A percentile compares a stretch with the other conserved stretches of the same genome.
Evolutionary conservation across 2,888 invertebrate species (phyloP).

Genomic region (Mystacides longicornis): DNA sequence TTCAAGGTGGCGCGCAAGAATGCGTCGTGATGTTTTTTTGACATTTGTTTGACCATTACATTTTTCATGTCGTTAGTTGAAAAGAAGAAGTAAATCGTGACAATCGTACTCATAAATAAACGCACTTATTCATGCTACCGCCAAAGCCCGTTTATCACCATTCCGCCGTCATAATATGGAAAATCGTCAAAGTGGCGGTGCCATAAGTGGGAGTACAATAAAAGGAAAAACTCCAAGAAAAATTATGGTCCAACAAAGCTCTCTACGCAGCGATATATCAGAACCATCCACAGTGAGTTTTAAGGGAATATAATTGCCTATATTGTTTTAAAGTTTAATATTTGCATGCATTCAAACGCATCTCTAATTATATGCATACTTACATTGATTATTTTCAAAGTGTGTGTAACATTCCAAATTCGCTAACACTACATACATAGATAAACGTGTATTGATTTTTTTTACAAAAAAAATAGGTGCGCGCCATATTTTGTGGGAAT

Average conservation of each 20-base stretch:
- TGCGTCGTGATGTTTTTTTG: not conserved
- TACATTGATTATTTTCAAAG: too few species aligned
- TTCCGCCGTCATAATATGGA: not conserved
- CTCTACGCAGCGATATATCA: slow-evolving; percentile 1
- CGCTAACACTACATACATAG: too few species aligned
- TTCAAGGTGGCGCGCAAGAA: not conserved
- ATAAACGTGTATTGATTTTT: not conserved
- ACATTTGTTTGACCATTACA: not conserved
- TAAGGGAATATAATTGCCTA: not conserved
- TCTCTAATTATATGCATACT: too few species aligned
- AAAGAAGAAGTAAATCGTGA: too few species aligned
- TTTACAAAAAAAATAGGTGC: not conserved
- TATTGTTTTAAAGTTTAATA: too few species aligned
- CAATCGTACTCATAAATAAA: too few species aligned
- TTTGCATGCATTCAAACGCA: too few species aligned
- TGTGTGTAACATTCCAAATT: too few species aligned
- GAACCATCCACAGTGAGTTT: not conserved
- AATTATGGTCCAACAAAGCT: not conserved
- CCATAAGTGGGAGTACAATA: not conserved
- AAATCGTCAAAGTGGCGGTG: not conserved
- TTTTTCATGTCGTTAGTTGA: too few species aligned
- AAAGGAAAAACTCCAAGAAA: slow-evolving; percentile 2
- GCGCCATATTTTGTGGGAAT: too few species aligned
- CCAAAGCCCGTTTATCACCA: too few species aligned
- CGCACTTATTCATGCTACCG: too few species aligned